Percentiles rank a stretch among this genome's conserved stretches.
Evolutionary conservation across 1,140 invertebrate species (phyloP).

Genomic region (Diprion similis): DNA sequence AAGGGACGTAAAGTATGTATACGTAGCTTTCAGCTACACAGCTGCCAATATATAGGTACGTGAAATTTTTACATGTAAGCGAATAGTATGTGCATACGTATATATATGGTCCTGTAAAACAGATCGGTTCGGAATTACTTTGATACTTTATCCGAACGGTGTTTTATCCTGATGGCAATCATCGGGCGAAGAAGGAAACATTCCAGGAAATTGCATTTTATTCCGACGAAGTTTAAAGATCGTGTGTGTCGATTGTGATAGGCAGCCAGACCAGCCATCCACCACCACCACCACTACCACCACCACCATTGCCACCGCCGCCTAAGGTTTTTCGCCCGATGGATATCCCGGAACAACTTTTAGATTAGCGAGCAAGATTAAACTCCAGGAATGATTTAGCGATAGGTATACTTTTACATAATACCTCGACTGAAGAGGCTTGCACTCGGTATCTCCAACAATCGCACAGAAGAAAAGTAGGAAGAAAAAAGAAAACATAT

Average conservation of each 20-base stretch:
- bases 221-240: slow-evolving; percentile 1
- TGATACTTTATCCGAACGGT: background rate
- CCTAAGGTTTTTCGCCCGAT: background rate
- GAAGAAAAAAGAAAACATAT: no score
- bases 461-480: no score
- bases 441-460: no score
- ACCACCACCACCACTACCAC: no score
- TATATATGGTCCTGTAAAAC: background rate
- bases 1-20: no score
- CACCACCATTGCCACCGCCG: no score
- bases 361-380: background rate
- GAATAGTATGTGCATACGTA: background rate
- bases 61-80: background rate
- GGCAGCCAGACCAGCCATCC: background rate
- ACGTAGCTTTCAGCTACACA: no score
- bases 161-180: slow-evolving; percentile 1
- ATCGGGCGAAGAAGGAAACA: background rate
- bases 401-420: background rate
- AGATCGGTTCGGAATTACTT: background rate
- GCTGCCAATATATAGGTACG: background rate
- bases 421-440: no score
- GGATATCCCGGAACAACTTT: slow-evolving; percentile 2
- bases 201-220: slow-evolving; percentile 5
- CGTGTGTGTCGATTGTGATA: background rate
- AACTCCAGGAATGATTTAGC: background rate